These are phyloP conservation scores for Ditylenchus weischeri DNA, from an alignment of 2,888 invertebrate genomes.

Conservation along the genomic window DNA sequence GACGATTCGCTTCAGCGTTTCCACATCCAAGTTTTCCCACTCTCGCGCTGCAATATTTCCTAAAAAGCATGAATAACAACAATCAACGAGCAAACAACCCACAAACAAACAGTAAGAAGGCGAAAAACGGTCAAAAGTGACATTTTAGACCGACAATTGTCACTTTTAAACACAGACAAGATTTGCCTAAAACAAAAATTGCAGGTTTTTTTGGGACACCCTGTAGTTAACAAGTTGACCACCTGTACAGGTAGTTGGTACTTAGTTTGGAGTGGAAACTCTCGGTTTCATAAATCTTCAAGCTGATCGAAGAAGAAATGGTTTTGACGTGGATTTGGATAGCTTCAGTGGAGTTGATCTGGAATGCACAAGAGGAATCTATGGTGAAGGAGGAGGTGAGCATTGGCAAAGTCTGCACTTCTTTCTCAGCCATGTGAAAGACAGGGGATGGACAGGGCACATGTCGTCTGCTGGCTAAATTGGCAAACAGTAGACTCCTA, in stretches of 20 bases:
- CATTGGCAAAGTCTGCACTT: constrained; percentile 14
- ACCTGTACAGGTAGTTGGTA: background rate
- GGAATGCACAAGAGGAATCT: constrained; percentile 17
- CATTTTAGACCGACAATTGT: too few species aligned
- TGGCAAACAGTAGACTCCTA: background rate
- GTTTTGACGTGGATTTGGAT: constrained; percentile 24
- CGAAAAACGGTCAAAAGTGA: too few species aligned
- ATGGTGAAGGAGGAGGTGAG: constrained; percentile 9
- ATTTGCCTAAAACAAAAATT: too few species aligned
- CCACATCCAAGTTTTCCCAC: too few species aligned
- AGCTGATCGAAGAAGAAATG: constrained; percentile 16
- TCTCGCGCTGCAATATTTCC: too few species aligned
- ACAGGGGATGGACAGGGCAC: constrained; percentile 20
- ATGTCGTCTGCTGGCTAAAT: constrained; percentile 9
- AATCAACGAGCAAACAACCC: too few species aligned
- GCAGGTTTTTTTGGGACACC: too few species aligned
- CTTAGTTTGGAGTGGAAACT: constrained; percentile 17
- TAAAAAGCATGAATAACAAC: too few species aligned
- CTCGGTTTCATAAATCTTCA: constrained; percentile 27
- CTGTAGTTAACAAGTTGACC: background rate
- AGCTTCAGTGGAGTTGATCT: constrained; percentile 27
- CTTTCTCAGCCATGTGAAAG: constrained; percentile 9
- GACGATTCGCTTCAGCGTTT: too few species aligned
- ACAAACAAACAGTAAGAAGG: too few species aligned
- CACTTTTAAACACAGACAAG: too few species aligned